phyloP scores from a whole-genome alignment of 2,113 vertebrate species.

The Misgurnus mizolepis region DNA sequence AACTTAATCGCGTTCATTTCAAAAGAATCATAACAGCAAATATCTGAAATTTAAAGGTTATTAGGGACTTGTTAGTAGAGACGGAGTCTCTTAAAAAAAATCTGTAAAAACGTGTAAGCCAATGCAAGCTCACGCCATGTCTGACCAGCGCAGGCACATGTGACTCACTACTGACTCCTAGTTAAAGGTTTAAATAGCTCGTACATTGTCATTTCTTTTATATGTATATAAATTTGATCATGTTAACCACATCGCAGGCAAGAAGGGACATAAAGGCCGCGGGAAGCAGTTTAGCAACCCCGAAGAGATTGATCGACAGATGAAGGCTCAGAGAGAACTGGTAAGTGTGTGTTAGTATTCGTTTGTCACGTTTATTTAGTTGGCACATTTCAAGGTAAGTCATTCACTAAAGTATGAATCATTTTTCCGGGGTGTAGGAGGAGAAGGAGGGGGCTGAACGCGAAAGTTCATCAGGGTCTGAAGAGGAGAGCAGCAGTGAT shows the following conservation, averaged over 20 bases:
- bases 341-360: conserved; percentile 56
- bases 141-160: neutral
- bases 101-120: neutral
- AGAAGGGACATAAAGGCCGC: conserved; percentile 78
- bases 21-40: neutral
- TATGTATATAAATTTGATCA: neutral
- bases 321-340: conserved; percentile 74
- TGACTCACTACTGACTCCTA: neutral
- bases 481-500: conserved; percentile 78
- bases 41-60: neutral
- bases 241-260: conserved; percentile 60
- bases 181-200: neutral
- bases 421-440: conserved; percentile 61
- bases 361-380: neutral
- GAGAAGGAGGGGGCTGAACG: conserved; percentile 66
- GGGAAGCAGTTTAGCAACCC: conserved; percentile 82
- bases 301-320: conserved; percentile 80
- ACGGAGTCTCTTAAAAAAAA: neutral
- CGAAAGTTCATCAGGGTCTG: conserved; percentile 65
- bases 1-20: too few relatives aligned
- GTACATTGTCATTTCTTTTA: neutral
- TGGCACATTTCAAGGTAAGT: neutral
- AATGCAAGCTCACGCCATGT: conserved; percentile 7
- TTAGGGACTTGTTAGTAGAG: neutral
- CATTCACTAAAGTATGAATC: neutral